Conservation (phyloP, 2,113 vertebrate genomes). For the Tor tambroides region DNA sequence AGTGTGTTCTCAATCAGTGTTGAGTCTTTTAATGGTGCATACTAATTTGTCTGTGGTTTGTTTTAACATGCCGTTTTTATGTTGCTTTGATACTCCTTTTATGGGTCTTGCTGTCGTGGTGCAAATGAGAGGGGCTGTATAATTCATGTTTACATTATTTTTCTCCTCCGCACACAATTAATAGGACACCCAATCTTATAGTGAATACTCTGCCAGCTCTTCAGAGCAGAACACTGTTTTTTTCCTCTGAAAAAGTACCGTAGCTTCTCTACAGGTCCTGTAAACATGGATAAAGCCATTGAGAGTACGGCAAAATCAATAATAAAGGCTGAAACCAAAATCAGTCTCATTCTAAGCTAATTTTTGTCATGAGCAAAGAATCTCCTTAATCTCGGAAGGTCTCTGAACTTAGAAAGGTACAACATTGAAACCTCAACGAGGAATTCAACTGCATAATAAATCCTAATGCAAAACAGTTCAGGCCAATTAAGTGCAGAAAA, state of each 20-base stretch:
- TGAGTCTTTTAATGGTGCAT: slow-evolving; percentile 12
- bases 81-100: slow-evolving; percentile 26
- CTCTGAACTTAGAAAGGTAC: background rate
- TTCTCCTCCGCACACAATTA: slow-evolving; percentile 16
- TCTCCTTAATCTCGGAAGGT: background rate
- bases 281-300: background rate
- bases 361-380: slow-evolving; percentile 6
- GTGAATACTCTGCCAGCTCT: slow-evolving; percentile 24
- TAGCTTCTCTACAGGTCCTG: background rate
- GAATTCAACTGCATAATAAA: slow-evolving; percentile 44
- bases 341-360: background rate
- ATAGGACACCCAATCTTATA: slow-evolving; percentile 9
- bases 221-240: slow-evolving; percentile 15
- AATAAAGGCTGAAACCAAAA: background rate
- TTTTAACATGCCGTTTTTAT: slow-evolving; percentile 24
- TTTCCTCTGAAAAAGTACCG: background rate
- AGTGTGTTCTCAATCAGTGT: background rate
- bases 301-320: background rate
- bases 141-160: slow-evolving; percentile 2
- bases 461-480: slow-evolving; percentile 34
- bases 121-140: background rate
- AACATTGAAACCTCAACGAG: slow-evolving; percentile 27
- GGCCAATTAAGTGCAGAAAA: slow-evolving; percentile 46
- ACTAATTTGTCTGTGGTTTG: slow-evolving; percentile 1
- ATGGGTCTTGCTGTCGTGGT: slow-evolving; percentile 7